These are phyloP conservation scores for Agelaius phoeniceus DNA, from an alignment of 2,113 vertebrate genomes.

Conservation along the genomic window DNA sequence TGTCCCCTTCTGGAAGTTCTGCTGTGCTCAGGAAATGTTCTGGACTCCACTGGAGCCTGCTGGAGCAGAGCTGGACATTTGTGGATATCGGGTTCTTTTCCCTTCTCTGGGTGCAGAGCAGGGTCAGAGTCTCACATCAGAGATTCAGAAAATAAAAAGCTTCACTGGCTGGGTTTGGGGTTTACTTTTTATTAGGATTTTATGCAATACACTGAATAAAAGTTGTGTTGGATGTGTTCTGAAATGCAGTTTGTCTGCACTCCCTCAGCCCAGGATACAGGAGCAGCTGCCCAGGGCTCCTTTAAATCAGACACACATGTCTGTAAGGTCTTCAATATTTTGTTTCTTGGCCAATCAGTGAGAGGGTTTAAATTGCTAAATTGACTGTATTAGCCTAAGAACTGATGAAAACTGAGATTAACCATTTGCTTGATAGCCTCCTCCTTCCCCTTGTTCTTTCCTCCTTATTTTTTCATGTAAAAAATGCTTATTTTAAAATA, in stretches of 20 bases:
- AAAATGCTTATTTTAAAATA: accelerated
- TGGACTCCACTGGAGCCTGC: background rate
- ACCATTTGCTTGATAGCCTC: background rate
- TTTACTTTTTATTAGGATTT: background rate
- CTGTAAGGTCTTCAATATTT: background rate
- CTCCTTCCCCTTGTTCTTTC: background rate
- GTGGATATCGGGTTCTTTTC: background rate
- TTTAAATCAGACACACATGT: background rate
- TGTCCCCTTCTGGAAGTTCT: accelerated
- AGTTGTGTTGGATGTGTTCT: background rate
- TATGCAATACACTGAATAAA: background rate
- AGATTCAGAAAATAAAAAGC: background rate
- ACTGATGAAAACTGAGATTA: background rate
- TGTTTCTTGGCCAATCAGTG: background rate
- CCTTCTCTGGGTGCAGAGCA: background rate
- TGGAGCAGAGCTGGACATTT: accelerated
- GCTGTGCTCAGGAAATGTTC: background rate
- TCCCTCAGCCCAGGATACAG: background rate
- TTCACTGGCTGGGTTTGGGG: too few relatives aligned
- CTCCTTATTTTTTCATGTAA: background rate
- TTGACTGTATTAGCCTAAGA: background rate
- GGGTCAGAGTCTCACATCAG: background rate
- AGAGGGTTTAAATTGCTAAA: background rate
- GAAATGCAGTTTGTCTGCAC: background rate
- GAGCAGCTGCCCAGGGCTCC: background rate